Conservation (phyloP, 2,113 vertebrate species). For the Scopus umbretta region DNA sequence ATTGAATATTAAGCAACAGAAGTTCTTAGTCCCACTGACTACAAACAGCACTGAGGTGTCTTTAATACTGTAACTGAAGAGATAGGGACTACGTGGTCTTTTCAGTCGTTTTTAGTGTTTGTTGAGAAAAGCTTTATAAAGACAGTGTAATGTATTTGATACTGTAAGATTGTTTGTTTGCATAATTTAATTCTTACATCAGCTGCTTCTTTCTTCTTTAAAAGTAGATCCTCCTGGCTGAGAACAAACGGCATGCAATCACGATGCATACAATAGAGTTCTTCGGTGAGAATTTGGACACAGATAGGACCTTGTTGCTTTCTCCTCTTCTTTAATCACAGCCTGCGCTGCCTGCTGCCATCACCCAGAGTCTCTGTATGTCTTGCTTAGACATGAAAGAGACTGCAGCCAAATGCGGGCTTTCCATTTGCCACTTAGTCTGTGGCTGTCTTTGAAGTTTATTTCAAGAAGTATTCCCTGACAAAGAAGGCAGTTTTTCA, state of each 20-base stretch:
- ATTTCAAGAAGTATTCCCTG: constrained; percentile 25
- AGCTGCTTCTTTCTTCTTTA: constrained; percentile 26
- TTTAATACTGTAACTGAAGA: not conserved
- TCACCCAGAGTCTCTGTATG: not conserved
- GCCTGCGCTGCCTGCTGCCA: constrained; percentile 15
- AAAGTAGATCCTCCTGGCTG: constrained; percentile 7
- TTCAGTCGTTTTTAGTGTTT: not conserved
- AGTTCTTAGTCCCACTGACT: not conserved
- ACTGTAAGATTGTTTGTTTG: constrained; percentile 9
- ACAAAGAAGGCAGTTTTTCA: constrained; percentile 19
- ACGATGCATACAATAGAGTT: not conserved
- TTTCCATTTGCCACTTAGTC: constrained; percentile 42
- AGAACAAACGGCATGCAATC: constrained; percentile 1
- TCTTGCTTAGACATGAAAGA: constrained; percentile 47
- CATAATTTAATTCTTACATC: constrained; percentile 36
- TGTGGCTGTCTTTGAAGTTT: constrained; percentile 38
- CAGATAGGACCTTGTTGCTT: constrained; percentile 27
- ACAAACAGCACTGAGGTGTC: not conserved
- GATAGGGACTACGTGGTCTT: not conserved
- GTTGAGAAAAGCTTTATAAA: not conserved
- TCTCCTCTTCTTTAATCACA: constrained; percentile 40
- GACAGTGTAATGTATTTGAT: not conserved
- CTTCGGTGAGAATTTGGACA: not conserved
- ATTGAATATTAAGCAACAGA: not conserved
- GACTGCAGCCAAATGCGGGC: constrained; percentile 14